Evolutionary conservation across 2,888 invertebrate species (phyloP), one percentile per base, ranked within the genome.

Genomic region (Trachelus iudaicus): DNA sequence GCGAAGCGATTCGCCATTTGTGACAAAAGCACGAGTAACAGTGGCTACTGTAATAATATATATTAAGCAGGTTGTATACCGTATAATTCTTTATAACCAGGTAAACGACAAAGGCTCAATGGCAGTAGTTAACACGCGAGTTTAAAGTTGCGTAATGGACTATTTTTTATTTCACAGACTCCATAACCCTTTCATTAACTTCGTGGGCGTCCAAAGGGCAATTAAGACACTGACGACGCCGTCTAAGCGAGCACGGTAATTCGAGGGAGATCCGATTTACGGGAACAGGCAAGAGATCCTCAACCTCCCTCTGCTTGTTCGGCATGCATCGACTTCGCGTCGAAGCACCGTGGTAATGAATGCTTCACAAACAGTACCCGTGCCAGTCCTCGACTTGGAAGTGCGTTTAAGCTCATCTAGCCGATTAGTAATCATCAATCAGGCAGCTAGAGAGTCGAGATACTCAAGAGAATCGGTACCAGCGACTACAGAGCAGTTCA

Each of bases 391-490:
- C 83, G 82, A 84, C 78, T 81, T 76, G 82, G 85, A 82, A 90
- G 89, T 89, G 87, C 88, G 86, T 89, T 90, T 84, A 85, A 90
- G 90, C 89, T 90, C 86, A 88, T 90, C 90, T 89, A 86, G 85
- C 86, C 87, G 87, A 89, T 89, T 89, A 90, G 88, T 83, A 82
- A 88, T 85, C 85, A 81, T 83, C 85, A 82, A 86, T 79, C 78
- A 75, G 33, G 31, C 31, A 71, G 31, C 12, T 15, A 69, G 40
- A 40, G 56, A 56, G 56, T 2, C 23, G 23, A 56, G 56, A 56
- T 23, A 23, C 56, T 9, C 56, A 9, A 23, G 23, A 23, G 23
- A 56, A 56, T 56, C 9, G 56, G 56, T 56, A 56, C 23, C 56
- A 56, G 23, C 56, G 56, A 56, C 56, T 56, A 23, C 56, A 56